phyloP scores from a whole-genome alignment of 2,797 vertebrate species.

The Alosa sapidissima region DNA sequence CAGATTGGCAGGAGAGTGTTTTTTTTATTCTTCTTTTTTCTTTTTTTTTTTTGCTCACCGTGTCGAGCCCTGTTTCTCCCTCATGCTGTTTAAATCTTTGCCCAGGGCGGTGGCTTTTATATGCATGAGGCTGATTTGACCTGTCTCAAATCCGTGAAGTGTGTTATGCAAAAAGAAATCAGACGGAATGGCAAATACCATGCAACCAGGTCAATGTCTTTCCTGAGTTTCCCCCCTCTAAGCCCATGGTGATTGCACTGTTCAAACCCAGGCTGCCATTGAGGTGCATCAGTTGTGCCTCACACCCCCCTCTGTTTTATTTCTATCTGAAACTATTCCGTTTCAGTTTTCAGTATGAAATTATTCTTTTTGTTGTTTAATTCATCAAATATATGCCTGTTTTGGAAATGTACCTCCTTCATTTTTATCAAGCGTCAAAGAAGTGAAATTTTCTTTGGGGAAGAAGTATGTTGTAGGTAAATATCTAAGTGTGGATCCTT shows the following conservation, averaged over 20 bases:
- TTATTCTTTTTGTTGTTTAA: slow-evolving; percentile 21
- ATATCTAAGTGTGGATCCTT: neutral
- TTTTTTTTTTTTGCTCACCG: slow-evolving; percentile 49
- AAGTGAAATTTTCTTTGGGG: neutral
- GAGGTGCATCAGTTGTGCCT: neutral
- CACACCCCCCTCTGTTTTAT: neutral
- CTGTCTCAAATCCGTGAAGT: slow-evolving; percentile 58
- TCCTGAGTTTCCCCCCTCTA: slow-evolving; percentile 28
- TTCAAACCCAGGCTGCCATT: neutral
- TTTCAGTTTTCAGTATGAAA: neutral
- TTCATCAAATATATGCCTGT: slow-evolving; percentile 18
- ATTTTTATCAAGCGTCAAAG: neutral
- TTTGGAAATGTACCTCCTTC: slow-evolving; percentile 21
- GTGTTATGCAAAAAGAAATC: slow-evolving; percentile 58
- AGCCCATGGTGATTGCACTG: slow-evolving; percentile 29
- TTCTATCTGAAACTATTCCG: neutral
- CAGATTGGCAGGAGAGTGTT: slow-evolving; percentile 53
- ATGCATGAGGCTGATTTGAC: slow-evolving; percentile 66
- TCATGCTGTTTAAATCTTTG: slow-evolving; percentile 60
- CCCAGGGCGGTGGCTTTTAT: slow-evolving; percentile 61
- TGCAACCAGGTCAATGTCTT: slow-evolving; percentile 42
- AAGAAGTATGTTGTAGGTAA: neutral
- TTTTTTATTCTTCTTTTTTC: slow-evolving; percentile 21
- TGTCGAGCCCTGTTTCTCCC: slow-evolving; percentile 53
- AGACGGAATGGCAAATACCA: slow-evolving; percentile 62